phyloP scores from a whole-genome alignment of 2,888 invertebrate species.

The Pollenia amentaria region DNA sequence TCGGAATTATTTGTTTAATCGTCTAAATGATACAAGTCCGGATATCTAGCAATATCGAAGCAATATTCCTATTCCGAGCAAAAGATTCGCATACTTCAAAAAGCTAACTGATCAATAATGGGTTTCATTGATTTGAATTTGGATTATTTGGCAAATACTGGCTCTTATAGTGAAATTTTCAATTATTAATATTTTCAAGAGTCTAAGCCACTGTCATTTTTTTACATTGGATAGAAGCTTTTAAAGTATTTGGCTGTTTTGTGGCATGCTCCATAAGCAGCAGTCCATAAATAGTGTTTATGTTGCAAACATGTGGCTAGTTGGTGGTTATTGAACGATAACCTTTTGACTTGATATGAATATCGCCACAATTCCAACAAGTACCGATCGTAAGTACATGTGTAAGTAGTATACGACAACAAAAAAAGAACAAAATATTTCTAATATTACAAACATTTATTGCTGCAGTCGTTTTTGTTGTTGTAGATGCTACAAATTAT shows the following conservation, averaged over 20 bases:
- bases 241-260: conserved; percentile 29
- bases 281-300: conserved; percentile 61
- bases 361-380: conserved; percentile 70
- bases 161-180: neutral
- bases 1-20: too few relatives aligned
- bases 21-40: too few relatives aligned
- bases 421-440: conserved; percentile 51
- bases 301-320: conserved; percentile 52
- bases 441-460: conserved; percentile 40
- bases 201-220: conserved; percentile 20
- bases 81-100: too few relatives aligned
- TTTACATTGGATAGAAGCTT: conserved; percentile 43
- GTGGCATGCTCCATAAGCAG: conserved; percentile 73
- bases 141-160: too few relatives aligned
- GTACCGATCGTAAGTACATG: conserved; percentile 55
- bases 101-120: too few relatives aligned
- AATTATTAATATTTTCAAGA: neutral
- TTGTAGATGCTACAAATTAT: conserved; percentile 52
- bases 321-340: conserved; percentile 78
- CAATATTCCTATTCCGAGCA: too few relatives aligned
- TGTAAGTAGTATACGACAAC: conserved; percentile 14
- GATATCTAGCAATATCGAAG: too few relatives aligned
- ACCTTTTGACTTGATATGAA: conserved; percentile 81
- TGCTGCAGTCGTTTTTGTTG: conserved; percentile 75
- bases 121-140: too few relatives aligned